Evolutionary conservation across 2,888 invertebrate species (phyloP), one percentile per base, ranked within the genome.

Genomic region (Hirtodrosophila alboralis): DNA sequence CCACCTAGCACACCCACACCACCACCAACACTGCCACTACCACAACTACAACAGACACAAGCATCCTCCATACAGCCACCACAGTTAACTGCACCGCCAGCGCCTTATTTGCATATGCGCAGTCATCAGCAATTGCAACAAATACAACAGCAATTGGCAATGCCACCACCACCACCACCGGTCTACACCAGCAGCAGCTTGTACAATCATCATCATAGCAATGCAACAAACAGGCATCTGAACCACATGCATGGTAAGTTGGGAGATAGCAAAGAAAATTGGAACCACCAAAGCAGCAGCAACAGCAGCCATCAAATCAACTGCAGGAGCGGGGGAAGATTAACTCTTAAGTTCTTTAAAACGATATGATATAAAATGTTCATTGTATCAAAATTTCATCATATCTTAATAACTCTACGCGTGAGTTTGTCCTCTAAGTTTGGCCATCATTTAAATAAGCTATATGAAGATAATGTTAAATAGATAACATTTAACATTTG

Each of bases 191-290:
- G 52, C 57, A 52, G 52, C 57, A 85, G 60, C 68, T 56, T 83
- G 18, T 77, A 77, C 57, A 67, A 41, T 52, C 84, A 84, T 45
- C 77, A 75, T 38, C 78, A 86, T 45, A 77, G 57, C 57, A 74
- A 66, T 67, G 44, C 77, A 30, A 40, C 53, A 27, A 68, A 54
- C 44, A 59, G 80, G 51, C 86, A 79, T 36, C 28, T 86, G 14
- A 84, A 60, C 47, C 86, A 76, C 71, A 81, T 88, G 77, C 89
- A 88, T 75, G 88, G 88, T 88, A 88, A 88, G 87, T 83, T 56
- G 12, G 14, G 30, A 36, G 36, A 12, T 14, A 6, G 34, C n/a
- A 28, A 21, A 53, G 27, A 36, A 41, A 34, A 41, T 28, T n/a
- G n/a, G n/a, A 44, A 53, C 41, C 48, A 51, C 40, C 67, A 52